These are phyloP conservation scores for Drosophila colorata DNA, from an alignment of 2,888 invertebrate species.

Conservation along the genomic window DNA sequence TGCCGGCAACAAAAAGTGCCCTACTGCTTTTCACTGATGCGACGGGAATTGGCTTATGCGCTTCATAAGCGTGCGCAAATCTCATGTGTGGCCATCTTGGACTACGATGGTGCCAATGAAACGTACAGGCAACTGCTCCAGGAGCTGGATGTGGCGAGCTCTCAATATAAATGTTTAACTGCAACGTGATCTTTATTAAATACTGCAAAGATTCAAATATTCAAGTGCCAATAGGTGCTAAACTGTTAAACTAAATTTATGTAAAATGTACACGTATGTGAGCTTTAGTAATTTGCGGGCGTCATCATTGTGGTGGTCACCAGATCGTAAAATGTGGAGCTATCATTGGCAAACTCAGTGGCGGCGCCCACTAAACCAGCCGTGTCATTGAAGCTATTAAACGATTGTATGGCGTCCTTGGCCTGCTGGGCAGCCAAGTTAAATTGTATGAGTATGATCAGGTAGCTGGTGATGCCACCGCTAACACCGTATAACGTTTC, in stretches of 20 bases:
- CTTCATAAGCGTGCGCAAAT: slow-evolving; percentile 87
- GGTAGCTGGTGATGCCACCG: slow-evolving; percentile 85
- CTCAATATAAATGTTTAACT: slow-evolving; percentile 51
- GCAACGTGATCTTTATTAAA: slow-evolving; percentile 58
- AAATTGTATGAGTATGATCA: slow-evolving; percentile 85
- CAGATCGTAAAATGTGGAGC: slow-evolving; percentile 51
- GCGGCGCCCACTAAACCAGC: slow-evolving; percentile 64
- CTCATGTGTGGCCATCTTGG: slow-evolving; percentile 88
- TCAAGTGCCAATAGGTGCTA: slow-evolving; percentile 48
- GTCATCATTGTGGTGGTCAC: slow-evolving; percentile 62
- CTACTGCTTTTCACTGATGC: slow-evolving; percentile 87
- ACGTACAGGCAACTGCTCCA: slow-evolving; percentile 67
- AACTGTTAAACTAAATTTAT: neutral
- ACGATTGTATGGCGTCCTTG: slow-evolving; percentile 74
- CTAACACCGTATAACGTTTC: slow-evolving; percentile 85
- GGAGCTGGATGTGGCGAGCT: slow-evolving; percentile 60
- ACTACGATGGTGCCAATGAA: slow-evolving; percentile 88
- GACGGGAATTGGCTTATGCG: slow-evolving; percentile 87
- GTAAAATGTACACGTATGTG: neutral
- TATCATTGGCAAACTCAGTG: slow-evolving; percentile 56
- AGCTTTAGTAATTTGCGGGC: slow-evolving; percentile 37
- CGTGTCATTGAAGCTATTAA: slow-evolving; percentile 70
- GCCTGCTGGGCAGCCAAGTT: slow-evolving; percentile 85
- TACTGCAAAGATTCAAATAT: slow-evolving; percentile 9
- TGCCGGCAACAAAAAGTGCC: slow-evolving; percentile 87